phyloP scores from a whole-genome alignment of 2,797 vertebrate genomes.

The Pantherophis vulpinus region DNA sequence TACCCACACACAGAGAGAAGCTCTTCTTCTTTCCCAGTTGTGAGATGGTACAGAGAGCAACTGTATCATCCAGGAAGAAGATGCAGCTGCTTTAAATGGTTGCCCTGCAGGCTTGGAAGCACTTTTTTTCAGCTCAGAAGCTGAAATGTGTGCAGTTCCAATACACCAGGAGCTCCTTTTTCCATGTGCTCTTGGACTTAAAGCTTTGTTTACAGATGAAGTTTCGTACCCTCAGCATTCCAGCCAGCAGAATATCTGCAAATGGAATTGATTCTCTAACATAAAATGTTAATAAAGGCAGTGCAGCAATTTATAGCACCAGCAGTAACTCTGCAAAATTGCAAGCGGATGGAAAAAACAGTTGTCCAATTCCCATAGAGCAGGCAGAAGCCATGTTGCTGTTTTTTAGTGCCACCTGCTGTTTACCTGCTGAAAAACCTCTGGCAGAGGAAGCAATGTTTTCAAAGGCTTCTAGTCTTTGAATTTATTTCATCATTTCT shows the following conservation, averaged over 20 bases:
- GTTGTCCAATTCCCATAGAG: neutral
- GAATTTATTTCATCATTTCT: neutral
- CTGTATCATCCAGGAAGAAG: neutral
- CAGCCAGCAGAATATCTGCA: constrained; percentile 16
- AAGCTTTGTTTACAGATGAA: neutral
- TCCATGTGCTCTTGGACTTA: neutral
- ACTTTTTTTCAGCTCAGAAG: neutral
- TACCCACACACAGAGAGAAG: neutral
- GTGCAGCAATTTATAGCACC: neutral
- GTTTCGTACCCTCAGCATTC: neutral
- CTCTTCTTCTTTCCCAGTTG: neutral
- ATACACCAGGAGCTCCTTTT: neutral
- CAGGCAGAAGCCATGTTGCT: neutral
- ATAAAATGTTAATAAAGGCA: constrained; percentile 32
- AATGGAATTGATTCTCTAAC: neutral
- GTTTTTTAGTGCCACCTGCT: constrained; percentile 69
- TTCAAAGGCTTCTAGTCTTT: neutral
- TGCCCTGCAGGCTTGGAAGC: neutral
- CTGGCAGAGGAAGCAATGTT: neutral
- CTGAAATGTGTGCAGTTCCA: neutral
- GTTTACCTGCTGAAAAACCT: constrained; percentile 28
- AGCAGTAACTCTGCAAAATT: constrained; percentile 24
- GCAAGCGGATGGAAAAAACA: neutral
- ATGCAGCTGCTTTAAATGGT: neutral
- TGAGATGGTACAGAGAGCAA: neutral